Conservation (phyloP, 2,888 invertebrate species). For the Macaria notata region DNA sequence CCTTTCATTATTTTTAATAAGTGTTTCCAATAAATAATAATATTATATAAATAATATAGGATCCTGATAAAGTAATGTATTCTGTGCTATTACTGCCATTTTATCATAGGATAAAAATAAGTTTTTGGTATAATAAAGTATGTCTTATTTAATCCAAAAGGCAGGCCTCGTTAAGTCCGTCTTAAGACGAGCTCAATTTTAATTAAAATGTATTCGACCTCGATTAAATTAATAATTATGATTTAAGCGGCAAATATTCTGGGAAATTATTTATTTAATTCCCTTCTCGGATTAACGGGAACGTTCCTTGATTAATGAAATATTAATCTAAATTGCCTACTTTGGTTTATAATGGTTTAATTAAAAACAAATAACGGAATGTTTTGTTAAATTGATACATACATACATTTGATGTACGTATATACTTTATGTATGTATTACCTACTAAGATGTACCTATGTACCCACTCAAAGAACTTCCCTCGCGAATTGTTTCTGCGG, state of each 20-base stretch:
- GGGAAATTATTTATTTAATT: conserved; percentile 10
- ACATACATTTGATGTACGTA: not conserved
- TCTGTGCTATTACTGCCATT: too few species aligned
- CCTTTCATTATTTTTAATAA: too few species aligned
- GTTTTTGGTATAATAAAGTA: not conserved
- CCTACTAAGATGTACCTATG: not conserved
- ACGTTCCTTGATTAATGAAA: conserved; percentile 3
- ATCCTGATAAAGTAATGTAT: too few species aligned
- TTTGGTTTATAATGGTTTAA: conserved; percentile 5
- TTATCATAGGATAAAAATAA: too few species aligned
- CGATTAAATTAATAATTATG: conserved; percentile 5
- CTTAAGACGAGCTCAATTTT: conserved; percentile 1
- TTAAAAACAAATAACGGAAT: conserved; percentile 2
- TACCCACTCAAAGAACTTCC: too few species aligned
- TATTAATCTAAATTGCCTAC: conserved; percentile 5
- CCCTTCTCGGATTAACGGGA: not conserved
- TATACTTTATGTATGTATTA: not conserved
- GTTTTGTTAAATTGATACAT: not conserved
- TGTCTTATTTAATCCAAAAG: too few species aligned
- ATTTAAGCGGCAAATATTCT: conserved; percentile 2
- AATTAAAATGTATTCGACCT: conserved; percentile 2
- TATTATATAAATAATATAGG: too few species aligned
- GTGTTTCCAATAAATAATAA: too few species aligned
- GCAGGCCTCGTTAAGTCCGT: not conserved
- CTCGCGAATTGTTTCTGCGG: too few species aligned